These are phyloP conservation scores for Tapirus terrestris DNA, from an alignment of 2,113 vertebrate genomes.

Conservation along the genomic window DNA sequence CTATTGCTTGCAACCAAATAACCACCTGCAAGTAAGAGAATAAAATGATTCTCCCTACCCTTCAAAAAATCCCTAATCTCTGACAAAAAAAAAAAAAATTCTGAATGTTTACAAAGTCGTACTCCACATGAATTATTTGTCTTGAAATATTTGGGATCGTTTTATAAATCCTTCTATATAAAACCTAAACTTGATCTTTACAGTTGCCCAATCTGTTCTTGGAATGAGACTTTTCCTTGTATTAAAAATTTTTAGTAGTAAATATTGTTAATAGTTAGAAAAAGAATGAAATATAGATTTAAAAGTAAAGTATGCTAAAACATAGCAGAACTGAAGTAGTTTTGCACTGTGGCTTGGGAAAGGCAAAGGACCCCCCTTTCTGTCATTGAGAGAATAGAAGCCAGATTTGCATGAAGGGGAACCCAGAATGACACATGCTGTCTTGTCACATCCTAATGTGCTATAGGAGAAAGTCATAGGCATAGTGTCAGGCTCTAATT, in stretches of 20 bases:
- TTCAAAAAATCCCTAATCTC: not conserved
- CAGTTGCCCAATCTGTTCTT: not conserved
- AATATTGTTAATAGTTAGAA: not conserved
- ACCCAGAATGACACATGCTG: not conserved
- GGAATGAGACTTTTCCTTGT: not conserved
- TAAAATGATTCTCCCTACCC: not conserved
- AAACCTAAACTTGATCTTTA: not conserved
- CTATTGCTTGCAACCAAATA: not conserved
- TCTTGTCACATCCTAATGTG: not conserved
- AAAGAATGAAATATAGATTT: not conserved
- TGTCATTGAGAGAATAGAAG: not conserved
- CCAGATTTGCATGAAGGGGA: not conserved
- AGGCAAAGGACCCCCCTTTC: not conserved
- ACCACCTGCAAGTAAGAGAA: not conserved
- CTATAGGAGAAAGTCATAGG: not conserved
- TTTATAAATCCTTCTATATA: not conserved
- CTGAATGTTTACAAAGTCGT: not conserved
- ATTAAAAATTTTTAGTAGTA: not conserved
- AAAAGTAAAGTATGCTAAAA: not conserved
- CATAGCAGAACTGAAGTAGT: not conserved
- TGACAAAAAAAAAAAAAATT: not conserved
- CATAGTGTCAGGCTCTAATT: not conserved
- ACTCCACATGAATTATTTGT: not conserved
- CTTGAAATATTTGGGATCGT: not conserved
- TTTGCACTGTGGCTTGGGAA: not conserved